phyloP scores from a whole-genome alignment of 2,113 vertebrate species.

The Spea bombifrons region DNA sequence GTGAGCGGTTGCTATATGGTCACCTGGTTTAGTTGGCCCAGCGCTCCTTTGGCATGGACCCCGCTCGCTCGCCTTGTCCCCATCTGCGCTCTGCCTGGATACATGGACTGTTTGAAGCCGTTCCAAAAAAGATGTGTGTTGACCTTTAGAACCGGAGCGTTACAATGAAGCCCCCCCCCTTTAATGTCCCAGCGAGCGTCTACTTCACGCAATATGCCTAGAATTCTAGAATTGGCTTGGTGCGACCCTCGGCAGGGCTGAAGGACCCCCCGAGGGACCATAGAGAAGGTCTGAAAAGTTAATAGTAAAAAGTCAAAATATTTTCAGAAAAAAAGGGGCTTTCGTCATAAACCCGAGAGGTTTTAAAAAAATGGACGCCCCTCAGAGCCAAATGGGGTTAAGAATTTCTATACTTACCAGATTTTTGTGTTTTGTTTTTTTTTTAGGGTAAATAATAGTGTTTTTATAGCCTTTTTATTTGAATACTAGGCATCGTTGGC shows the following conservation, averaged over 20 bases:
- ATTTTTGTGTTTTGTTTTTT: too few species aligned
- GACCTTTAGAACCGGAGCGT: constrained; percentile 23
- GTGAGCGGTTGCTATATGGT: neutral
- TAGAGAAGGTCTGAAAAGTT: constrained; percentile 9
- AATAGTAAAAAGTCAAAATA: too few species aligned
- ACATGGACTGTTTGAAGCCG: constrained; percentile 10
- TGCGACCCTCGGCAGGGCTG: neutral
- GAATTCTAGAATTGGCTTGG: neutral
- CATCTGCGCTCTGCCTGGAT: constrained; percentile 19
- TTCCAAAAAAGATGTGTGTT: constrained; percentile 28
- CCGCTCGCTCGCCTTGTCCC: neutral
- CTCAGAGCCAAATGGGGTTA: too few species aligned
- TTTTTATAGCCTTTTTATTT: too few species aligned
- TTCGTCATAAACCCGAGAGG: too few species aligned
- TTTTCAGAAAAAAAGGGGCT: too few species aligned
- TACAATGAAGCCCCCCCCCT: constrained; percentile 5
- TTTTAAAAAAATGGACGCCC: too few species aligned
- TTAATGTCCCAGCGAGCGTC: neutral
- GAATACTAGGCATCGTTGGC: too few species aligned
- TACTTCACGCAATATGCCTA: constrained; percentile 16
- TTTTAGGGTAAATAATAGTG: too few species aligned
- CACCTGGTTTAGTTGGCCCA: too few species aligned
- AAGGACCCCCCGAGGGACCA: constrained; percentile 8
- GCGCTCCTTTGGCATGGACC: too few species aligned
- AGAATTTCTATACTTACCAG: too few species aligned